Evolutionary conservation across 2,797 vertebrate genomes (phyloP), one percentile per base, ranked within the genome.

Genomic region (Hephaestus fuliginosus): DNA sequence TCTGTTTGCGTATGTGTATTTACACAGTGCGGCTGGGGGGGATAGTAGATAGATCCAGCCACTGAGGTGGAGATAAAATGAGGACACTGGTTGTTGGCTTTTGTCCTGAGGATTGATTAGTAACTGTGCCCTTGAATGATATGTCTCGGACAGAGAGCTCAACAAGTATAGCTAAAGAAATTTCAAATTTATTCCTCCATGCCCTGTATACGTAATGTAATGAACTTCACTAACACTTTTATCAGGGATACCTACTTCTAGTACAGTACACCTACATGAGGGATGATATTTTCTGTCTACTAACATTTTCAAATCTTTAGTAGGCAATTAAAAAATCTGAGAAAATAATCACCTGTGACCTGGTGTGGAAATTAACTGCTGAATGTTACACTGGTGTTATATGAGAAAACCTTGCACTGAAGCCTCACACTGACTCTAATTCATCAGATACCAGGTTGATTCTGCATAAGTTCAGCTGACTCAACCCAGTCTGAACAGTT

Each of bases 1-100:
- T 51, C 65, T 82, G 78, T 88, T 86, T 88, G 70, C 57, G 41
- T 20, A 41, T 0, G 4, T 13, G 8, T 87, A 43, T 92, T 86
- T 74, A 53, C 85, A 57, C 64, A 65, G 58, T 30, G 28, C 12
- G 51, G 25, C 58, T 51, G 55, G 36, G 44, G 49, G 44, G 46
- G 15, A 43, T 18, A 22, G 41, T 61, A 74, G 57, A 58, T 61
- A n/a, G 10, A 25, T 8, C 7, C 64, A 22, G 30, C 3, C 10
- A 62, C 15, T 51, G 12, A 22, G 17, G 14, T 43, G 12, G 36
- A 71, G 70, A 72, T 72, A 14, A 81, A 62, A n/a, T 28, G 2
- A 86, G 85, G 89, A 89, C 84, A 53, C 41, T 13, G 20, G 20
- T 10, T 18, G 5, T 2, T 57, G 64, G 22, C n/a, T 36, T 81